Base-by-base conservation (phyloP, 2,113 vertebrate genomes). In the Garra rufa region DNA sequence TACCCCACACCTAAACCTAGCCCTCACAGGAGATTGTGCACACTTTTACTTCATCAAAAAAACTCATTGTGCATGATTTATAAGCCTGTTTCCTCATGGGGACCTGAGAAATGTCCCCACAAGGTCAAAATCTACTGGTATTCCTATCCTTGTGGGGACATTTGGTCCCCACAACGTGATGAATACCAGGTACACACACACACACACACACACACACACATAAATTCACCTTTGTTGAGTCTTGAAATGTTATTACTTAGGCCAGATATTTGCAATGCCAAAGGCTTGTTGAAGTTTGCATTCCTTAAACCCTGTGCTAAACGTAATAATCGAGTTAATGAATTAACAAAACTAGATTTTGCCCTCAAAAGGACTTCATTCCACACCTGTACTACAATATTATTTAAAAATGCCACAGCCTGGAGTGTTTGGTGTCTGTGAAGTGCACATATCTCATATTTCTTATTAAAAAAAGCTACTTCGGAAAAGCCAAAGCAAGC, bases 331-430 rank as follows among this genome's bases (percentile, higher is more conserved):
- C 26, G 50, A 52, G 46, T 50, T 1, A 76, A 52, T 52, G 2
- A 52, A 76, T 76, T 7, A 57, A n/a, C 5, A 57, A 34, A 76
- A 55, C 28, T 76, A 76, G 48, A 76, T 38, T n/a, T 52, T n/a
- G 14, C 28, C 38, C 74, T 55, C 15, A 6, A 76, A 38, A 76
- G 38, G 17, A 38, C 28, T 76, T 38, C 1, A 76, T 10, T 38
- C 28, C 28, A 38, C 48, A 55, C 74, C 28, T 55, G 44, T 30
- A 30, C 14, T 50, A 19, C 24, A 55, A 75, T 15, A 52, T 75
- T 11, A 52, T 76, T 76, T 55, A 75, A 75, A 48, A 73, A 17
- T 26, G 10, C 1, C 0, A 10, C 24, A 34, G 50, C 74, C 48
- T 34, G 74, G 26, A 52, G 74, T 38, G 46, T 55, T 38, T 44